Evolutionary conservation across 2,797 vertebrate genomes (phyloP).

Genomic region (Phataginus tricuspis): DNA sequence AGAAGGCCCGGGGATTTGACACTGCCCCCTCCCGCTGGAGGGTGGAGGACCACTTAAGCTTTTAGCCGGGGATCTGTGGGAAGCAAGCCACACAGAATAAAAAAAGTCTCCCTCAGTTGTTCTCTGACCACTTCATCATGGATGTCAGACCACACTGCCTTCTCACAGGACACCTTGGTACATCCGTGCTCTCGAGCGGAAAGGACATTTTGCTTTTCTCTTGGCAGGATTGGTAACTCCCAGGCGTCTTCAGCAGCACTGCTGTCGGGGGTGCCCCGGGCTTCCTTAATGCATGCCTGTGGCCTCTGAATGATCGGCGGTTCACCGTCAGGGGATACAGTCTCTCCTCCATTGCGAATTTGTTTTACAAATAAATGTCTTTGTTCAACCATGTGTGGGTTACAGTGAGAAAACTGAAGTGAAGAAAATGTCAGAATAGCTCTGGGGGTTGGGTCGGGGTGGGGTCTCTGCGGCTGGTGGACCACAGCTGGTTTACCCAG

Average conservation of each 20-base stretch:
- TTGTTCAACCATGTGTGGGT: neutral
- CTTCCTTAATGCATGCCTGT: constrained; percentile 68
- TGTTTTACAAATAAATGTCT: constrained; percentile 89
- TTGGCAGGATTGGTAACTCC: constrained; percentile 81
- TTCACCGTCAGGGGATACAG: constrained; percentile 78
- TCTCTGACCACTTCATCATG: constrained; percentile 66
- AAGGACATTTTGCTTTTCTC: constrained; percentile 87
- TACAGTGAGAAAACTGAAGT: neutral
- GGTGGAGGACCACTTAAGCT: constrained; percentile 62
- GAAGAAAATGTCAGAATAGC: neutral
- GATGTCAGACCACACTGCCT: constrained; percentile 69
- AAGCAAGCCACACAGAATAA: constrained; percentile 31
- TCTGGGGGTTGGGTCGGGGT: neutral
- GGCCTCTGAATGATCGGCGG: constrained; percentile 18
- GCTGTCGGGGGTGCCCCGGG: constrained; percentile 63
- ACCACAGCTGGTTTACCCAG: neutral
- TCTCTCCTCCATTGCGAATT: constrained; percentile 74
- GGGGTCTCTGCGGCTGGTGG: neutral
- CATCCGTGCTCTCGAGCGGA: constrained; percentile 83
- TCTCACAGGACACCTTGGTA: constrained; percentile 70
- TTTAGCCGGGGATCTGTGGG: constrained; percentile 38
- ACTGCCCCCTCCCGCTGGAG: constrained; percentile 65
- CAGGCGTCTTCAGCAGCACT: constrained; percentile 50
- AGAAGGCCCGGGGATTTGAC: constrained; percentile 68
- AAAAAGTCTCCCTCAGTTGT: constrained; percentile 33